Percentiles rank a stretch among this genome's conserved stretches.
Conservation (phyloP, 2,888 invertebrate species). For the Leptogaster cylindrica region DNA sequence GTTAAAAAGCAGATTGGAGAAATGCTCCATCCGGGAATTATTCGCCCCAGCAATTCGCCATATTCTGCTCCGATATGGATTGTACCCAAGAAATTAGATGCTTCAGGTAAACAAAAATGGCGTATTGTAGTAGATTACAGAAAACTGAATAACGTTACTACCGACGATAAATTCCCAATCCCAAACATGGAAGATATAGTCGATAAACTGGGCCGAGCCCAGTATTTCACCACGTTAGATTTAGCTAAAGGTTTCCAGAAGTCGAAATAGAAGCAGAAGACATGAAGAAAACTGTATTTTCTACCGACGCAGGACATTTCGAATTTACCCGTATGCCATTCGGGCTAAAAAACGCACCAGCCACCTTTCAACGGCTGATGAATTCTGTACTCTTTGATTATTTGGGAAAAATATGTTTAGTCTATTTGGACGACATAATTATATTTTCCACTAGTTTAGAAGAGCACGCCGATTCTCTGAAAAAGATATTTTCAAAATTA, state of each 20-base stretch:
- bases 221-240: no score
- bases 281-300: constrained; percentile 12
- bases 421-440: no score
- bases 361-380: constrained; percentile 45
- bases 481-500: constrained; percentile 48
- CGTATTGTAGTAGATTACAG: no score
- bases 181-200: constrained; percentile 49
- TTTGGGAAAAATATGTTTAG: constrained; percentile 50
- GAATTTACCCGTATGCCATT: constrained; percentile 45
- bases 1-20: constrained; percentile 50
- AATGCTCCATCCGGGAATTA: constrained; percentile 49
- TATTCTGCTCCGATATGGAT: no score
- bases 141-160: constrained; percentile 44
- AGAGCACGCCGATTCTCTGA: constrained; percentile 50
- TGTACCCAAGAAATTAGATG: no score
- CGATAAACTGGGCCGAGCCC: constrained; percentile 50
- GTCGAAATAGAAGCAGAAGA: constrained; percentile 46
- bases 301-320: constrained; percentile 32
- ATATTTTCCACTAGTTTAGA: constrained; percentile 50
- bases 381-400: constrained; percentile 50
- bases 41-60: constrained; percentile 44
- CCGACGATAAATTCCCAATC: constrained; percentile 49
- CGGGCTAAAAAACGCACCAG: constrained; percentile 43
- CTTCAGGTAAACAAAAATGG: no score
- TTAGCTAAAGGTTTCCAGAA: constrained; percentile 53